Evolutionary conservation across 1,140 invertebrate genomes (phyloP).

Genomic region (Drosophila auraria): DNA sequence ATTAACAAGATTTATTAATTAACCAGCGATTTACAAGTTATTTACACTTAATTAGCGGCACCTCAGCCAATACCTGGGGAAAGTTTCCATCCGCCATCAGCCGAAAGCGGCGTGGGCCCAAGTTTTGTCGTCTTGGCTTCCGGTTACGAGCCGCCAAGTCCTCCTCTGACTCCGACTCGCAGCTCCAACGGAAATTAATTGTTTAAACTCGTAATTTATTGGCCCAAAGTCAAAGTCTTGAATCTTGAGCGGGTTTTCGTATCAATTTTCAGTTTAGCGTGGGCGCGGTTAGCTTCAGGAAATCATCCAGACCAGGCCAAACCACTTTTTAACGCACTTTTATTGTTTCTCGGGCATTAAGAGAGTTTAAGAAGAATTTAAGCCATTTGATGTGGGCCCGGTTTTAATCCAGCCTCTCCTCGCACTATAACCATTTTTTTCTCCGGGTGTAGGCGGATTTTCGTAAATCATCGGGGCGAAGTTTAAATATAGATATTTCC

Average conservation of each 20-base stretch:
- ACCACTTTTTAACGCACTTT: slow-evolving; percentile 26
- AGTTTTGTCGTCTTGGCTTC: slow-evolving; percentile 52
- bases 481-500: slow-evolving; percentile 46
- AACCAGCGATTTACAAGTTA: slow-evolving; percentile 73
- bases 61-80: slow-evolving; percentile 54
- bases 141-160: slow-evolving; percentile 14
- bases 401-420: slow-evolving; percentile 36
- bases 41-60: slow-evolving; percentile 82
- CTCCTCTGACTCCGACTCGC: slow-evolving; percentile 22
- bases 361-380: slow-evolving; percentile 52
- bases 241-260: slow-evolving; percentile 36
- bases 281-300: slow-evolving; percentile 51
- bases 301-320: slow-evolving; percentile 46
- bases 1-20: slow-evolving; percentile 76
- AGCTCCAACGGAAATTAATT: slow-evolving; percentile 73
- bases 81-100: slow-evolving; percentile 33
- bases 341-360: slow-evolving; percentile 47
- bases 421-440: slow-evolving; percentile 23
- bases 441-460: slow-evolving; percentile 42
- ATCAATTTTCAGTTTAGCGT: slow-evolving; percentile 39
- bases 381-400: slow-evolving; percentile 38
- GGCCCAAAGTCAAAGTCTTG: slow-evolving; percentile 47
- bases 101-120: slow-evolving; percentile 34
- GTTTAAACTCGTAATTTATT: slow-evolving; percentile 75
- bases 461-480: slow-evolving; percentile 37